A percentile compares a stretch with the other conserved stretches of the same genome.
Evolutionary conservation across 1,140 invertebrate species (phyloP).

Genomic region (Proales similis): DNA sequence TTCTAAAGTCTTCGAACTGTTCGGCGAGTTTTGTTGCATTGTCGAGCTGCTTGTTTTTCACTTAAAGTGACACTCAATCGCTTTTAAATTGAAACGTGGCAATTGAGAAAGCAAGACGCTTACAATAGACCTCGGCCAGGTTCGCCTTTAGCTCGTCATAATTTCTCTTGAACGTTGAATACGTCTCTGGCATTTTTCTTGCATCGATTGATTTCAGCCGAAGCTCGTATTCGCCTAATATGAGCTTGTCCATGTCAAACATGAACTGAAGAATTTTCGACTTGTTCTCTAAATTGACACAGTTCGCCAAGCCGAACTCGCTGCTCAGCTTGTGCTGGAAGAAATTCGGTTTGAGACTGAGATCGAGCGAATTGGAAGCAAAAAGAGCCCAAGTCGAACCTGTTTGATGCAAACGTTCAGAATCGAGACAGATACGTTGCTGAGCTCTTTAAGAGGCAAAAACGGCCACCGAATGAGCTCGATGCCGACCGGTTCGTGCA

Average conservation of each 20-base stretch:
- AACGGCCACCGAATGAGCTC: slow-evolving; percentile 25
- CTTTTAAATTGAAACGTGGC: slow-evolving; percentile 9
- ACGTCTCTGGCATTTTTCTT: too few relatives aligned
- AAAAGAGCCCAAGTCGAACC: neutral
- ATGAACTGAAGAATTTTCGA: slow-evolving; percentile 23
- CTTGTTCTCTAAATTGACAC: slow-evolving; percentile 19
- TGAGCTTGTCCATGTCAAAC: slow-evolving; percentile 1
- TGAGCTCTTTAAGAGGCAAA: slow-evolving; percentile 12
- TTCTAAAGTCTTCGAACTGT: slow-evolving; percentile 13
- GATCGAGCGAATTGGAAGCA: too few relatives aligned
- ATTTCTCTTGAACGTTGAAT: slow-evolving; percentile 8
- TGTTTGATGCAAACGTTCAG: slow-evolving; percentile 30
- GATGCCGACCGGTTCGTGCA: neutral
- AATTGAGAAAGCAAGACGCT: neutral
- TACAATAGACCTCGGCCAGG: slow-evolving; percentile 22
- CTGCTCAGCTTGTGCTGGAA: slow-evolving; percentile 32
- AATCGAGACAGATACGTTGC: neutral
- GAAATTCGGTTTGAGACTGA: too few relatives aligned
- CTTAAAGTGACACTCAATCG: slow-evolving; percentile 2
- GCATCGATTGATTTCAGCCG: slow-evolving; percentile 20
- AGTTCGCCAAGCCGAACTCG: slow-evolving; percentile 24
- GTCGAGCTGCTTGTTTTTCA: slow-evolving; percentile 34
- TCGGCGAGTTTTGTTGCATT: slow-evolving; percentile 16
- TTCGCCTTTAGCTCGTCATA: slow-evolving; percentile 29
- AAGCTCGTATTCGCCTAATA: slow-evolving; percentile 28